Evolutionary conservation across 1,140 invertebrate genomes (phyloP), one percentile per base, ranked within the genome.

Genomic region (Heliconius hermathena): DNA sequence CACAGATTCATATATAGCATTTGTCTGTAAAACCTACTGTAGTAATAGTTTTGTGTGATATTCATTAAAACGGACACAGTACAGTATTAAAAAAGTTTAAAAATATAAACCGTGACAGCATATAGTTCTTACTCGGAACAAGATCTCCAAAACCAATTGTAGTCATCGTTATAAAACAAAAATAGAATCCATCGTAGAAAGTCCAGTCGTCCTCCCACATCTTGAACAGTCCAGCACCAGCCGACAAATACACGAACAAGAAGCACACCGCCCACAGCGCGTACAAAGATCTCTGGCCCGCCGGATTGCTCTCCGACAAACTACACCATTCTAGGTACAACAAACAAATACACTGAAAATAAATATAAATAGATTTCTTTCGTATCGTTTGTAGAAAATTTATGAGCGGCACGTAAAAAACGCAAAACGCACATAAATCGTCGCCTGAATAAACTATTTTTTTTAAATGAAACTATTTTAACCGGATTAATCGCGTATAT

Each of bases 101-200:
- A 8, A 52, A 52, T 52, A 18, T 20, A 52, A 52, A 20, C 4
- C 18, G 16, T 52, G 49, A 46, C 0, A 13, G 49, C 49, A 52
- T 6, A 22, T 57, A 22, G 41, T 71, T 72, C 95, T 96, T 95
- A 97, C 98, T 97, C 86, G 98, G 98, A 60, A 98, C 98, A 29
- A 98, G 95, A 95, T 99, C 98, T 46, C 98, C 98, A 86, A 99
- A 98, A 22, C 98, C 98, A 83, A 99, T 98, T 0, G 98, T 99
- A 0, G 98, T 98, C 97, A 99, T 98, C 0, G 98, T 99, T 72
- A 99, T 98, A 88, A 99, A 99, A 87, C 98, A 98, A 87, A 99
- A 99, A 93, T 99, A 99, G 90, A 98, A 99, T 22, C 98, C 97
- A 84, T 99, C 98, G 84, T 98, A 98, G 92, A 98, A 99, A 3